Evolutionary conservation across 2,888 invertebrate species (phyloP).

Genomic region (Desoria tigrina): DNA sequence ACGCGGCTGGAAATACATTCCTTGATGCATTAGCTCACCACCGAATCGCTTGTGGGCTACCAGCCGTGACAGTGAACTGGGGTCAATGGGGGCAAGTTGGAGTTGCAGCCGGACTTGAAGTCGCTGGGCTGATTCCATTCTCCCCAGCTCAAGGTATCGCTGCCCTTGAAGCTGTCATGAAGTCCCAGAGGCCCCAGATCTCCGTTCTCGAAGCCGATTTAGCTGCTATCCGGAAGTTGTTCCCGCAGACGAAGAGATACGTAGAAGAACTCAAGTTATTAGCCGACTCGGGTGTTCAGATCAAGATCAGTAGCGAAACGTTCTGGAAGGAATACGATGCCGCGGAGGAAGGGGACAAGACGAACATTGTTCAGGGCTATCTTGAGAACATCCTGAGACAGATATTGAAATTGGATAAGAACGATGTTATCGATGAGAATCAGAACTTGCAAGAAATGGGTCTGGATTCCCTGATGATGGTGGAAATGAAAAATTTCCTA

Average conservation of each 20-base stretch:
- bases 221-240: slow-evolving; percentile 14
- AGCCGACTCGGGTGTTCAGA: neutral
- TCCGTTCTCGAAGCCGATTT: slow-evolving; percentile 25
- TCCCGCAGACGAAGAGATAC: slow-evolving; percentile 14
- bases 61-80: slow-evolving; percentile 29
- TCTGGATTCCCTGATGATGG: slow-evolving; percentile 34
- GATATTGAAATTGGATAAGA: slow-evolving; percentile 28
- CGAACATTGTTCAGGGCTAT: slow-evolving; percentile 9
- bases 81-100: slow-evolving; percentile 36
- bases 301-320: slow-evolving; percentile 19
- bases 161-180: slow-evolving; percentile 22
- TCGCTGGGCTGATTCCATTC: slow-evolving; percentile 29
- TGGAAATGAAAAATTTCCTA: slow-evolving; percentile 35
- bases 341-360: slow-evolving; percentile 10
- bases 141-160: slow-evolving; percentile 29
- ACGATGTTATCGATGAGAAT: slow-evolving; percentile 29
- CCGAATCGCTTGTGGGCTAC: slow-evolving; percentile 25
- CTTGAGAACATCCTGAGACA: slow-evolving; percentile 23
- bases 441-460: slow-evolving; percentile 33
- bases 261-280: slow-evolving; percentile 22
- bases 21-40: slow-evolving; percentile 32
- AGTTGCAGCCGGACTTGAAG: slow-evolving; percentile 22
- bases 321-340: slow-evolving; percentile 27
- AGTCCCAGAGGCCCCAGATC: slow-evolving; percentile 18
- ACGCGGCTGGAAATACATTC: slow-evolving; percentile 31